Evolutionary conservation across 2,888 invertebrate species (phyloP).

Genomic region (Caenorhabditis sp.): DNA sequence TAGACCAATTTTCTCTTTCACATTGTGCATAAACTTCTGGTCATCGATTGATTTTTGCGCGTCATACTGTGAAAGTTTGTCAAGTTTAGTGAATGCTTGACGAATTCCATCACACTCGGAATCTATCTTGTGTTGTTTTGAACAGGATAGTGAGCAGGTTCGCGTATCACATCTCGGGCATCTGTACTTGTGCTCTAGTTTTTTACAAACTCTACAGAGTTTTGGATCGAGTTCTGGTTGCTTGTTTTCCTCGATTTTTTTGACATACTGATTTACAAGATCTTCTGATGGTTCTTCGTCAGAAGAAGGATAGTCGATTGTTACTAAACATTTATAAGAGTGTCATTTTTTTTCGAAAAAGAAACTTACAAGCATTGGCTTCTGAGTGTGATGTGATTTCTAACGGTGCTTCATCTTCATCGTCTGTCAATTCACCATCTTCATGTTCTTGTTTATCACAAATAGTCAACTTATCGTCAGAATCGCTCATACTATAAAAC

Average conservation of each 20-base stretch:
- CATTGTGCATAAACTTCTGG: constrained; percentile 48
- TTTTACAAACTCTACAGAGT: constrained; percentile 46
- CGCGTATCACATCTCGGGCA: constrained; percentile 64
- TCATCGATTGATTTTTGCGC: constrained; percentile 47
- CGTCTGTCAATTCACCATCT: constrained; percentile 39
- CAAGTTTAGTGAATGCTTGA: constrained; percentile 45
- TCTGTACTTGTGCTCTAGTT: constrained; percentile 51
- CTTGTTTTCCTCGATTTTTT: constrained; percentile 18
- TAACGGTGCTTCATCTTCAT: constrained; percentile 29
- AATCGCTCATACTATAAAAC: neutral
- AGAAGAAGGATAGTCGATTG: constrained; percentile 17
- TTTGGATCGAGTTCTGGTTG: constrained; percentile 24
- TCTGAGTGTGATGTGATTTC: constrained; percentile 15
- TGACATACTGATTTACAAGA: constrained; percentile 25
- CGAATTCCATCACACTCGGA: constrained; percentile 61
- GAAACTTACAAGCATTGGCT: constrained; percentile 12
- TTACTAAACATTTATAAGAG: neutral
- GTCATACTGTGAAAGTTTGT: constrained; percentile 46
- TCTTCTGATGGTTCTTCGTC: constrained; percentile 48
- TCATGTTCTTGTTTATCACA: constrained; percentile 11
- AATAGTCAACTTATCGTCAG: neutral
- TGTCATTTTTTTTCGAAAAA: neutral
- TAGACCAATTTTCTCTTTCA: constrained; percentile 35
- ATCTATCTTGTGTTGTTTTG: constrained; percentile 59
- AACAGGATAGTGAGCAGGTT: constrained; percentile 61